These are phyloP conservation scores for Polymixis flavicincta DNA, from an alignment of 2,888 invertebrate genomes.

Conservation along the genomic window DNA sequence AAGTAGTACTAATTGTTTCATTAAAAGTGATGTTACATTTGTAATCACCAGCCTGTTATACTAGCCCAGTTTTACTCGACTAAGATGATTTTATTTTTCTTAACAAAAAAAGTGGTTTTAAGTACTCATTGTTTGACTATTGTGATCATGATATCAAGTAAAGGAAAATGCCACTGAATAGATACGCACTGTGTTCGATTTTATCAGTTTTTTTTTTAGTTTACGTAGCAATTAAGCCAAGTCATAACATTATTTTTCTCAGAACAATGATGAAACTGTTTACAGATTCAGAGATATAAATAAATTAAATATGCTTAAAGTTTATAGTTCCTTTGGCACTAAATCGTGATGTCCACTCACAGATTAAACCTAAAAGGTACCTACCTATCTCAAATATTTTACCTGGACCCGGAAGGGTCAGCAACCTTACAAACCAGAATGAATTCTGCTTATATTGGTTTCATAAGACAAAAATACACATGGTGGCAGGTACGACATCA, in stretches of 20 bases:
- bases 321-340: slow-evolving; percentile 8
- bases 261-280: not conserved
- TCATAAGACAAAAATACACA: not conserved
- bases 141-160: not conserved
- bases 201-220: not conserved
- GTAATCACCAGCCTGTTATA: slow-evolving; percentile 3
- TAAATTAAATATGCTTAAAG: too few species aligned
- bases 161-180: slow-evolving; percentile 14
- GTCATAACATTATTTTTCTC: not conserved
- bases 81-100: not conserved
- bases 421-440: not conserved
- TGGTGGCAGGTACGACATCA: not conserved
- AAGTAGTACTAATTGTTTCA: slow-evolving; percentile 20
- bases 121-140: not conserved
- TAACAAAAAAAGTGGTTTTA: not conserved
- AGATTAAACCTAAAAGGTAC: slow-evolving; percentile 2
- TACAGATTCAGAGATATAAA: not conserved
- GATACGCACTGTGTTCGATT: not conserved
- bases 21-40: not conserved
- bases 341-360: not conserved
- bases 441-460: not conserved
- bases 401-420: not conserved
- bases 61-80: too few species aligned
- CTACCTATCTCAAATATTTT: not conserved
- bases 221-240: not conserved